Evolutionary conservation across 2,113 vertebrate species (phyloP).

Genomic region (Microtus oregoni): DNA sequence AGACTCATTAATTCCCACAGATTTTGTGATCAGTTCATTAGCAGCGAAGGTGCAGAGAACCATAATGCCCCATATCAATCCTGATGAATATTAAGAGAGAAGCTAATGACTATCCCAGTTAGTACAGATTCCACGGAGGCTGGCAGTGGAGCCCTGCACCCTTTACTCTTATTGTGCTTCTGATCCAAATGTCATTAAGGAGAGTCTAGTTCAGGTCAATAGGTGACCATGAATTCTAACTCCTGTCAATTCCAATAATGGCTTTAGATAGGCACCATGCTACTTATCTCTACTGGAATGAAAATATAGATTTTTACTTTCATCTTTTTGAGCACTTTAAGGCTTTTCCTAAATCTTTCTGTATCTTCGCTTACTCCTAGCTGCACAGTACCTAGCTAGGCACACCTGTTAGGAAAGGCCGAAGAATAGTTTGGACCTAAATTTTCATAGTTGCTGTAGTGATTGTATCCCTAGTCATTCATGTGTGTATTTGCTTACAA

Average conservation of each 20-base stretch:
- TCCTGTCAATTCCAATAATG: constrained; percentile 68
- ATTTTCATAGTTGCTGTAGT: background rate
- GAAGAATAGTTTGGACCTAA: background rate
- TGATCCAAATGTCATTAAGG: constrained; percentile 62
- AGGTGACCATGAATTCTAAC: constrained; percentile 56
- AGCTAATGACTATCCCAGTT: background rate
- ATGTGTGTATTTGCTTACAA: background rate
- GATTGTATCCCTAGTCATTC: background rate
- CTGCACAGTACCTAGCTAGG: background rate
- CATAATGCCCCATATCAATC: background rate
- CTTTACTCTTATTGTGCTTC: constrained; percentile 46
- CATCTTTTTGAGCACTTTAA: constrained; percentile 4
- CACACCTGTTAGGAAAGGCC: background rate
- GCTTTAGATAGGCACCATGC: constrained; percentile 48
- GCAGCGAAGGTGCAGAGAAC: constrained; percentile 9
- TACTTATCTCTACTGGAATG: constrained; percentile 14
- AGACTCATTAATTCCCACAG: constrained; percentile 12
- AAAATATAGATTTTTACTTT: constrained; percentile 56
- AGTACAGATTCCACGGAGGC: background rate
- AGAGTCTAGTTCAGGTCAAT: constrained; percentile 54
- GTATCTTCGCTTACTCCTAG: background rate
- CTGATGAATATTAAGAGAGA: constrained; percentile 54
- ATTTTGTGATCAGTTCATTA: constrained; percentile 42
- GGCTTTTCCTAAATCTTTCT: constrained; percentile 1
- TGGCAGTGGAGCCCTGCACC: background rate